A percentile compares a stretch with the other conserved stretches of the same genome.
phyloP scores from a whole-genome alignment of 2,888 invertebrate species.

The Carpatolechia fugitivella region DNA sequence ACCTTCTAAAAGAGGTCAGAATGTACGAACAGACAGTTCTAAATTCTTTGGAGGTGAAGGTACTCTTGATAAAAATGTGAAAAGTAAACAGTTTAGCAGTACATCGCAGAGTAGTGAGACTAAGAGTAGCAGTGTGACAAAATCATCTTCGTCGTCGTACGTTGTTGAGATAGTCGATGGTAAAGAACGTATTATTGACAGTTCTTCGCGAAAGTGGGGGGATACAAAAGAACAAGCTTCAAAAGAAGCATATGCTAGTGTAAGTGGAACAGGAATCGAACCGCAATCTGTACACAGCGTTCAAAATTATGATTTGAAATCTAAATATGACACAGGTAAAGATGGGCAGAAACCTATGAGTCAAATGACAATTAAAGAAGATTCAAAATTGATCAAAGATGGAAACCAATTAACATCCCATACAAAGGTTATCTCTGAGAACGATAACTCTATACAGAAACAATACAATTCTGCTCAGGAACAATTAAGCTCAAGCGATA shows the following conservation, averaged over 20 bases:
- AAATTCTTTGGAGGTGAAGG: constrained; percentile 67
- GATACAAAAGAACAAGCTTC: constrained; percentile 65
- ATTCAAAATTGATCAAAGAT: constrained; percentile 65
- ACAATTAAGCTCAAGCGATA: constrained; percentile 36
- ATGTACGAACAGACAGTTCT: constrained; percentile 51
- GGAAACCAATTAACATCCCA: constrained; percentile 61
- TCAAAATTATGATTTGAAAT: constrained; percentile 74
- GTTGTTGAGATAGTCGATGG: constrained; percentile 83
- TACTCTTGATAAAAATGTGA: constrained; percentile 51
- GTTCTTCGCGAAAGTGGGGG: constrained; percentile 79
- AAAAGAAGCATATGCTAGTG: constrained; percentile 75
- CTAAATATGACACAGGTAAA: constrained; percentile 78
- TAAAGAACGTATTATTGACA: constrained; percentile 80
- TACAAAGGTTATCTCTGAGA: constrained; percentile 60
- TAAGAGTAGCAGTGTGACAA: constrained; percentile 75
- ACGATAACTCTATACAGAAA: constrained; percentile 60
- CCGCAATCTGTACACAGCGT: constrained; percentile 77
- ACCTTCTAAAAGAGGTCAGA: constrained; percentile 47
- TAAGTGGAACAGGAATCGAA: constrained; percentile 78
- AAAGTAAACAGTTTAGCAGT: constrained; percentile 57
- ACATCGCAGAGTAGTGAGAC: constrained; percentile 72
- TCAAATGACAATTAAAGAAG: constrained; percentile 58
- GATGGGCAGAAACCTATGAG: constrained; percentile 69
- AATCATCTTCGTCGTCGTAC: constrained; percentile 82
- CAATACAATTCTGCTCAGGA: constrained; percentile 53